Evolutionary conservation across 2,888 invertebrate genomes (phyloP).

Genomic region (Eupithecia centaureata): DNA sequence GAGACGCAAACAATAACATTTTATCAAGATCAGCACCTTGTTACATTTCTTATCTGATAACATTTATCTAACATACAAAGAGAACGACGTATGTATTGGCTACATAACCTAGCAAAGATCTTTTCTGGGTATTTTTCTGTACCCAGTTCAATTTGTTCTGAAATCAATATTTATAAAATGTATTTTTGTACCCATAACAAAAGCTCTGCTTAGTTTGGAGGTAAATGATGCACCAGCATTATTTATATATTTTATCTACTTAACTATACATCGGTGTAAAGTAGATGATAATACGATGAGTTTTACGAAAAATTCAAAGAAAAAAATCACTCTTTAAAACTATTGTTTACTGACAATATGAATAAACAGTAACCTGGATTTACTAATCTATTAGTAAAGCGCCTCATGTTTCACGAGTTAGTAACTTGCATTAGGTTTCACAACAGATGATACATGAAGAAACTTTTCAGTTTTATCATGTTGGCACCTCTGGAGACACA

Average conservation of each 20-base stretch:
- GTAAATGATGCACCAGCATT: no score
- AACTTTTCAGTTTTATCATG: constrained; percentile 17
- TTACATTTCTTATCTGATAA: background rate
- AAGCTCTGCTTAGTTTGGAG: no score
- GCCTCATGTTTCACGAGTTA: constrained; percentile 38
- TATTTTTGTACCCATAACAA: no score
- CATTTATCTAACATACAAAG: background rate
- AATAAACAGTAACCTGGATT: background rate
- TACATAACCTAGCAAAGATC: no score
- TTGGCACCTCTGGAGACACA: background rate
- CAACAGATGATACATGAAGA: constrained; percentile 31
- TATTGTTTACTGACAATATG: background rate
- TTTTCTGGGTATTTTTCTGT: no score
- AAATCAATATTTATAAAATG: no score
- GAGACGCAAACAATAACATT: background rate
- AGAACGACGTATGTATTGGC: no score
- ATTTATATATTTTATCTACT: no score
- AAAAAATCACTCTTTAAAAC: background rate
- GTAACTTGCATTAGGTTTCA: constrained; percentile 37
- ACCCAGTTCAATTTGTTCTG: no score
- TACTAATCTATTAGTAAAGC: constrained; percentile 1
- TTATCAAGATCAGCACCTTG: background rate
- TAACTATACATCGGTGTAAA: background rate
- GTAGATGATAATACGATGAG: background rate
- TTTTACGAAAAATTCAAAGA: background rate